Evolutionary conservation across 1,140 invertebrate species (phyloP).

Genomic region (Cydia splendana): DNA sequence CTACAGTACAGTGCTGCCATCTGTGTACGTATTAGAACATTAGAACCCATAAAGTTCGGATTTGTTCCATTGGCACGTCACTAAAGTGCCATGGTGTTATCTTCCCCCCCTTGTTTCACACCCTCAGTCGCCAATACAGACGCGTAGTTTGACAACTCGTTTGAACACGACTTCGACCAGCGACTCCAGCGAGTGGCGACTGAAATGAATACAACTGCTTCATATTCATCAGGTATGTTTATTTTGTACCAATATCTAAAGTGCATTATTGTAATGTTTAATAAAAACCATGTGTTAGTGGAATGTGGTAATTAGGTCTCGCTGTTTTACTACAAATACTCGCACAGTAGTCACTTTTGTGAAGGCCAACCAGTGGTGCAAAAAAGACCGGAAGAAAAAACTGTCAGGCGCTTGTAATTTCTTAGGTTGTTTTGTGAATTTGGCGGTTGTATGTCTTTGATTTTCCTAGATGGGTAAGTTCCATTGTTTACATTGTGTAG

Average conservation of each 20-base stretch:
- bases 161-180: not conserved
- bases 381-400: constrained; percentile 27
- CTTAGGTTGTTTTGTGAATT: constrained; percentile 1
- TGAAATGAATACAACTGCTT: constrained; percentile 55
- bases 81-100: not conserved
- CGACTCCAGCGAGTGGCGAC: not conserved
- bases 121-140: not conserved
- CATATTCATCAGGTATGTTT: constrained; percentile 52
- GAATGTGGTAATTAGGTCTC: constrained; percentile 9
- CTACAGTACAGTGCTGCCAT: not conserved
- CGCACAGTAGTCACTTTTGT: constrained; percentile 25
- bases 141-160: constrained; percentile 31
- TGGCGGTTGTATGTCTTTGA: not conserved
- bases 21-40: not conserved
- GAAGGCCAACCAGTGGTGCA: constrained; percentile 23
- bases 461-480: constrained; percentile 11
- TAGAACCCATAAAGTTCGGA: not conserved
- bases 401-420: constrained; percentile 14
- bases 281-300: not conserved
- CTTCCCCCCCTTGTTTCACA: not conserved
- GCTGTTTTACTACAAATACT: constrained; percentile 30
- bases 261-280: not conserved
- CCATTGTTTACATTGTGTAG: not conserved
- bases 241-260: constrained; percentile 29
- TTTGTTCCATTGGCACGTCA: not conserved